Evolutionary conservation across 2,797 vertebrate species (phyloP).

Genomic region (Melanogrammus aeglefinus): DNA sequence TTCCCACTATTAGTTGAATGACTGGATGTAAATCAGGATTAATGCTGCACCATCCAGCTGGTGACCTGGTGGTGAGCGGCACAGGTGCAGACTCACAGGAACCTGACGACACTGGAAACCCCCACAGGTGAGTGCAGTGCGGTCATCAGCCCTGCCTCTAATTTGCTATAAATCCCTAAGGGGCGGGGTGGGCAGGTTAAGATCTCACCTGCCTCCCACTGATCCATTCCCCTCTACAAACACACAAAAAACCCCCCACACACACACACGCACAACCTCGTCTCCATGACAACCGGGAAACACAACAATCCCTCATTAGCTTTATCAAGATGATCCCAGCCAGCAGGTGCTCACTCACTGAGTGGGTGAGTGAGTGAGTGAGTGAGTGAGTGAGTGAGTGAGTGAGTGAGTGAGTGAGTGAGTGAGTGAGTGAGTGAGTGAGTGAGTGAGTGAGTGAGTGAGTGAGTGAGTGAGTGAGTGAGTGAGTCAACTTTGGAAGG

Average conservation of each 20-base stretch:
- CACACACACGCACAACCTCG: background rate
- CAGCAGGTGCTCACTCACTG: background rate
- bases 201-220: background rate
- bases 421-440: no score
- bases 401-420: no score
- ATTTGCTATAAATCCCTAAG: background rate
- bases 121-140: background rate
- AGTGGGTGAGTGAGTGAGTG: no score
- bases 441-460: no score
- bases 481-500: no score
- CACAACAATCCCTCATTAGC: background rate
- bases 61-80: no score
- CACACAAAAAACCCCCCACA: no score
- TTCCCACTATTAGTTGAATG: no score
- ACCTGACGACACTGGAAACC: background rate
- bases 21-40: no score
- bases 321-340: background rate
- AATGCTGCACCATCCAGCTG: no score
- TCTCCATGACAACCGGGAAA: background rate
- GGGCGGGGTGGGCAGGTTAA: background rate
- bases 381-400: no score
- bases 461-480: no score
- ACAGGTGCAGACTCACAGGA: background rate
- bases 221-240: background rate
- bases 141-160: background rate